Conservation (phyloP, 2,113 vertebrate genomes). For the Xerus inauris region DNA sequence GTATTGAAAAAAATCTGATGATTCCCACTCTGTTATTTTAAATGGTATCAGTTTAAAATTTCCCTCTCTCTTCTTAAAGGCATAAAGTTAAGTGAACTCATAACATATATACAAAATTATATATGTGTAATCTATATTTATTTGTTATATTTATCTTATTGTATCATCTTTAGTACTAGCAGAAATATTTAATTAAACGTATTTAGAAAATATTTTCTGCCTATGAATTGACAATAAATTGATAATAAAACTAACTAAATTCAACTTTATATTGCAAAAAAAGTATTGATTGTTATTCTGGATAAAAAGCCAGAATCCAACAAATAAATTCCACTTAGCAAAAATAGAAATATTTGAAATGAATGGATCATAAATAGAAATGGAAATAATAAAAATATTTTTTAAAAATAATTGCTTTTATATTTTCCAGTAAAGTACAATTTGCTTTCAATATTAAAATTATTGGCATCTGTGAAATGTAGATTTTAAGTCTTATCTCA, state of each 20-base stretch:
- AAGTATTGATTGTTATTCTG: neutral
- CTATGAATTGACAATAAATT: neutral
- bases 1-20: neutral
- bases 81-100: neutral
- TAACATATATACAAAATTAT: neutral
- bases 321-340: neutral
- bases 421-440: neutral
- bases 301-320: neutral
- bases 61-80: neutral
- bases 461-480: constrained; percentile 65
- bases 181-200: neutral
- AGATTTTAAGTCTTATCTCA: constrained; percentile 17
- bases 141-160: neutral
- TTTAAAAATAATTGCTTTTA: neutral
- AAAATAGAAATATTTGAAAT: constrained; percentile 9
- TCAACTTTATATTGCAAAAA: neutral
- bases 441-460: constrained; percentile 26
- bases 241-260: neutral
- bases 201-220: neutral
- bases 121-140: neutral
- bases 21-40: neutral
- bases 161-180: neutral
- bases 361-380: neutral
- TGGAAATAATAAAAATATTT: neutral
- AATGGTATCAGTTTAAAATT: neutral